Conservation (phyloP, 2,797 vertebrate genomes). For the Nasua narica region DNA sequence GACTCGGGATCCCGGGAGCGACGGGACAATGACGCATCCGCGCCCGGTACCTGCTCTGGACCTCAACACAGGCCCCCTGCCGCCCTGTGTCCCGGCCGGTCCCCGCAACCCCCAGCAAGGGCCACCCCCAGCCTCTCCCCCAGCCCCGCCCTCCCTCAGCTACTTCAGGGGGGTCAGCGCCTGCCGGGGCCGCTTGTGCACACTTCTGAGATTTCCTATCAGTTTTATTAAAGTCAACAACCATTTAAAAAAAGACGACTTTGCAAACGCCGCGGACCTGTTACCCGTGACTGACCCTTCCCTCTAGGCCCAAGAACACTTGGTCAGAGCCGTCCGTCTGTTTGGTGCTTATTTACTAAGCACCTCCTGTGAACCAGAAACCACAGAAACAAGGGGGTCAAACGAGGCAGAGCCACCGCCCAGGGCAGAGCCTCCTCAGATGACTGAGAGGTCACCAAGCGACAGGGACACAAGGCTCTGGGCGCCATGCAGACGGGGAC, state of each 20-base stretch:
- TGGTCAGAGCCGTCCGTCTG: neutral
- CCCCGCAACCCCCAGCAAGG: no score
- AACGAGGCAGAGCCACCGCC: neutral
- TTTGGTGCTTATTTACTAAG: neutral
- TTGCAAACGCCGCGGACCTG: neutral
- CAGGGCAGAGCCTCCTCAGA: neutral
- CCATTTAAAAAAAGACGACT: neutral
- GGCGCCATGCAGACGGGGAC: neutral
- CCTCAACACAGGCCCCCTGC: neutral
- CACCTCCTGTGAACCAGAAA: neutral
- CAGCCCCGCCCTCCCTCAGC: accelerated
- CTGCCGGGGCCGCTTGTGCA: accelerated
- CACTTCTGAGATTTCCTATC: neutral
- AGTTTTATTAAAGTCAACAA: neutral
- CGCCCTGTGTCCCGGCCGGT: neutral
- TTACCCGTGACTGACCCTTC: neutral
- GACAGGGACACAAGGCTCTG: neutral
- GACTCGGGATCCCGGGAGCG: no score
- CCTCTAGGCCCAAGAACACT: neutral
- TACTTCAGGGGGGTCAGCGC: neutral
- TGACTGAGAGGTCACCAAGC: neutral
- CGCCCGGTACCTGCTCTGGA: neutral
- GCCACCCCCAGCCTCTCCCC: no score
- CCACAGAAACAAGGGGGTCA: neutral
- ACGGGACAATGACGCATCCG: neutral